These are phyloP conservation scores for Drosophila paramelanica DNA, from an alignment of 2,888 invertebrate species.

Conservation along the genomic window DNA sequence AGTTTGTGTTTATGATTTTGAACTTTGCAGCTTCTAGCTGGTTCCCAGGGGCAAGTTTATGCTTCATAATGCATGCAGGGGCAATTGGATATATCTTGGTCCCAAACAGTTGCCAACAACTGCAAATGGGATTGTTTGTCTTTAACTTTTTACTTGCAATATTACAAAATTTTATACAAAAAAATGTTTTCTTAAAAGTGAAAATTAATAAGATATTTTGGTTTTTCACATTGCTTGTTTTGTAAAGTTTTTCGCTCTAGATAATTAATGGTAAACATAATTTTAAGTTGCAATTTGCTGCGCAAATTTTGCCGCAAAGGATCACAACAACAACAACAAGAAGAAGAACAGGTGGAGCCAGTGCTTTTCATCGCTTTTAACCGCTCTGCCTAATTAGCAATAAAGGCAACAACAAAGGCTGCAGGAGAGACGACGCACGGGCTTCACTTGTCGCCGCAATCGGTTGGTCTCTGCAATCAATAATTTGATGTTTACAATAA, in stretches of 20 bases:
- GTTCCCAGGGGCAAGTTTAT: constrained; percentile 57
- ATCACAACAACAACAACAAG: constrained; percentile 1
- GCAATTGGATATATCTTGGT: constrained; percentile 32
- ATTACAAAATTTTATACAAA: neutral
- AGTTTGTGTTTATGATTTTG: constrained; percentile 76
- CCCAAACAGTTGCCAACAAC: neutral
- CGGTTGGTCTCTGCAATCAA: constrained; percentile 58
- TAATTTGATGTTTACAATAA: constrained; percentile 73
- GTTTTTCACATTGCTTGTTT: neutral
- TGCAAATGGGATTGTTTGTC: constrained; percentile 11
- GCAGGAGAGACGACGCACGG: constrained; percentile 17
- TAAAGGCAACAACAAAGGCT: constrained; percentile 20
- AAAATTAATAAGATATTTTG: neutral
- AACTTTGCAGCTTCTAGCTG: constrained; percentile 63
- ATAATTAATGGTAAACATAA: constrained; percentile 65
- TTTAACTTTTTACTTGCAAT: constrained; percentile 26
- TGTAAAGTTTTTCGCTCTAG: constrained; percentile 14
- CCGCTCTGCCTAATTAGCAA: constrained; percentile 59
- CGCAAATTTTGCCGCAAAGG: constrained; percentile 13
- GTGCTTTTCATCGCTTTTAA: neutral
- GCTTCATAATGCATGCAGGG: constrained; percentile 59
- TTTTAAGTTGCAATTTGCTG: constrained; percentile 49
- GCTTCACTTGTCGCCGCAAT: constrained; percentile 23
- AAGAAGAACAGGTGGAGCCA: neutral
- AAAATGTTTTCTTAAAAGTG: neutral